phyloP scores from a whole-genome alignment of 2,888 invertebrate genomes.

The Cheilosia pagana region DNA sequence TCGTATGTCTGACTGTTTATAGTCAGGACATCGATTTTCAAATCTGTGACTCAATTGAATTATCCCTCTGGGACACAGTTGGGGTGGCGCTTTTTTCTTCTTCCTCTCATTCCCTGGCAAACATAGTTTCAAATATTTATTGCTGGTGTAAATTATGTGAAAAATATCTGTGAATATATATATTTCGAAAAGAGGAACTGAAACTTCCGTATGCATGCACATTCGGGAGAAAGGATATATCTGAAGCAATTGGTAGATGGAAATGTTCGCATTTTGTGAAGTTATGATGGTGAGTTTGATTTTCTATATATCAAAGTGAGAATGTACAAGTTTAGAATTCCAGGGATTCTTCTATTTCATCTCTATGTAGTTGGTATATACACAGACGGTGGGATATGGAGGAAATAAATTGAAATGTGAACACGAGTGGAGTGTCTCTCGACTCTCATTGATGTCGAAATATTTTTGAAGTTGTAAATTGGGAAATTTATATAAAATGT shows the following conservation, averaged over 20 bases:
- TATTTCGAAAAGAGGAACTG: constrained; percentile 37
- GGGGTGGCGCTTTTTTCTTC: constrained; percentile 42
- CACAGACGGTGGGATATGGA: neutral
- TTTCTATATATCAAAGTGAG: constrained; percentile 61
- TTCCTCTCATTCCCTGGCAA: constrained; percentile 22
- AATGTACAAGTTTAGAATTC: constrained; percentile 50
- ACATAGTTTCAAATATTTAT: constrained; percentile 75
- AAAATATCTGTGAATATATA: constrained; percentile 60
- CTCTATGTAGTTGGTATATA: neutral
- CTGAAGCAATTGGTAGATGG: constrained; percentile 69
- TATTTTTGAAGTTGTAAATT: constrained; percentile 30
- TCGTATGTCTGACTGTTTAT: constrained; percentile 30
- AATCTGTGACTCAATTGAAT: constrained; percentile 74
- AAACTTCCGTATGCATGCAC: constrained; percentile 71
- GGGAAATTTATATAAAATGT: neutral
- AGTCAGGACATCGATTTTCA: constrained; percentile 66
- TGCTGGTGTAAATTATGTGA: constrained; percentile 74
- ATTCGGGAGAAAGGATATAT: constrained; percentile 68
- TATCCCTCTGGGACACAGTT: constrained; percentile 56
- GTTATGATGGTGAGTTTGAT: constrained; percentile 70
- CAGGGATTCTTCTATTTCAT: constrained; percentile 3
- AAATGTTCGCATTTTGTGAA: constrained; percentile 71
- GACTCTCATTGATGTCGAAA: constrained; percentile 17
- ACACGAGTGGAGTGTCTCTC: too few species aligned
- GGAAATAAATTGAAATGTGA: constrained; percentile 27